Percentiles rank a stretch among this genome's conserved stretches.
Evolutionary conservation across 2,113 vertebrate genomes (phyloP).

Genomic region (Psammodynastes pulverulentus): DNA sequence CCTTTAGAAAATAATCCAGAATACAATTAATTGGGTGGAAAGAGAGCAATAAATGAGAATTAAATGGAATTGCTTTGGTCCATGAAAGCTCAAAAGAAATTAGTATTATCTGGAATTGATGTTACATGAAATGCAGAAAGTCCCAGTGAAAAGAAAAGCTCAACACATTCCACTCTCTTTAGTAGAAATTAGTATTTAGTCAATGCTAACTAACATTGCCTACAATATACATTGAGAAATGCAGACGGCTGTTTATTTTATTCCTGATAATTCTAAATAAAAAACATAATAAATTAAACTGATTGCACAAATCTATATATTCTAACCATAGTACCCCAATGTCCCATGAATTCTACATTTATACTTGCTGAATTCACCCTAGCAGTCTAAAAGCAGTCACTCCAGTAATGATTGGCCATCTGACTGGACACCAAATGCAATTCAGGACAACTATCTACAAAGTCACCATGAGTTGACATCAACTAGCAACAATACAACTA

Average conservation of each 20-base stretch:
- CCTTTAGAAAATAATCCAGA: constrained; percentile 50
- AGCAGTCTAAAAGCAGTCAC: neutral
- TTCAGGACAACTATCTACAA: neutral
- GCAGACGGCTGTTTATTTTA: neutral
- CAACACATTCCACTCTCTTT: neutral
- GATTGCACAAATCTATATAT: neutral
- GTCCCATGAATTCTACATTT: neutral
- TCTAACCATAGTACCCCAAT: neutral
- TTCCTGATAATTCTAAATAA: neutral
- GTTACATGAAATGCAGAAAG: neutral
- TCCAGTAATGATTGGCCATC: neutral
- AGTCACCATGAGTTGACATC: neutral
- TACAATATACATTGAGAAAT: neutral
- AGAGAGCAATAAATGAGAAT: neutral
- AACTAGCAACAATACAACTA: neutral
- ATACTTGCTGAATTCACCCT: neutral
- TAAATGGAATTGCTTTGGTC: neutral
- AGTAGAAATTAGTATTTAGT: neutral
- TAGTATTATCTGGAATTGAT: neutral
- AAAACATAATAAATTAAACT: neutral
- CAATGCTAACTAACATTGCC: neutral
- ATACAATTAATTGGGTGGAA: neutral
- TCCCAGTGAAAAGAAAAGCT: neutral
- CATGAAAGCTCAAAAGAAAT: neutral
- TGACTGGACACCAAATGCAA: neutral